Conservation (phyloP, 1,140 invertebrate species). For the Drosophila tani region DNA sequence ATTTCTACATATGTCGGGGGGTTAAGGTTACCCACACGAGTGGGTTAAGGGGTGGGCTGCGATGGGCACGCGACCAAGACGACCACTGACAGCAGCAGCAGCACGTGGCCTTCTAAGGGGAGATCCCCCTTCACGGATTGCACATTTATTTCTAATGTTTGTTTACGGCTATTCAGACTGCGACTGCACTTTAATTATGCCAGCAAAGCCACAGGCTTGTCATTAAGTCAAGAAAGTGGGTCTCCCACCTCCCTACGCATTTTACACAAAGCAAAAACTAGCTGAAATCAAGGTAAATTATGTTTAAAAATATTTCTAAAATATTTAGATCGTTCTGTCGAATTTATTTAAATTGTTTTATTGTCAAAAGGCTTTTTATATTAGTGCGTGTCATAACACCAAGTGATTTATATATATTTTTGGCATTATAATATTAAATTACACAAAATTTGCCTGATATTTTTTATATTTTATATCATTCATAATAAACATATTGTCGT, state of each 20-base stretch:
- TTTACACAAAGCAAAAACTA: neutral
- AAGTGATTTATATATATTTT: too few relatives aligned
- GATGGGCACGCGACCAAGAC: constrained; percentile 49
- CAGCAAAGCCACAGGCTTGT: constrained; percentile 26
- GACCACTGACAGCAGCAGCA: constrained; percentile 14
- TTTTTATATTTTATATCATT: too few relatives aligned
- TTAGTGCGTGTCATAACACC: too few relatives aligned
- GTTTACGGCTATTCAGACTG: constrained; percentile 30
- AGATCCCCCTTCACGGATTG: neutral
- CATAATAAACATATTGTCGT: too few relatives aligned
- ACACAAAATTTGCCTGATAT: too few relatives aligned
- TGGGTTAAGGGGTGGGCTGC: constrained; percentile 12
- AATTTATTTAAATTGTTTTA: too few relatives aligned
- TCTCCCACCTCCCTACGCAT: neutral
- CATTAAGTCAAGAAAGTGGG: constrained; percentile 53
- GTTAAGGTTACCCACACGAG: neutral
- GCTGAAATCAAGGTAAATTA: neutral
- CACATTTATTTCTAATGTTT: constrained; percentile 10
- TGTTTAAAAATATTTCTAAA: too few relatives aligned
- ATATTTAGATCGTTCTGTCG: too few relatives aligned
- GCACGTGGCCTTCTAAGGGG: constrained; percentile 22
- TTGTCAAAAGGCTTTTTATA: neutral
- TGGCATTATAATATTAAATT: too few relatives aligned
- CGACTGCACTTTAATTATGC: constrained; percentile 73
- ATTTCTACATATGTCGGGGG: neutral